Percentiles rank a stretch among this genome's conserved stretches.
phyloP scores from a whole-genome alignment of 2,113 vertebrate genomes.

The Oophaga pumilio region DNA sequence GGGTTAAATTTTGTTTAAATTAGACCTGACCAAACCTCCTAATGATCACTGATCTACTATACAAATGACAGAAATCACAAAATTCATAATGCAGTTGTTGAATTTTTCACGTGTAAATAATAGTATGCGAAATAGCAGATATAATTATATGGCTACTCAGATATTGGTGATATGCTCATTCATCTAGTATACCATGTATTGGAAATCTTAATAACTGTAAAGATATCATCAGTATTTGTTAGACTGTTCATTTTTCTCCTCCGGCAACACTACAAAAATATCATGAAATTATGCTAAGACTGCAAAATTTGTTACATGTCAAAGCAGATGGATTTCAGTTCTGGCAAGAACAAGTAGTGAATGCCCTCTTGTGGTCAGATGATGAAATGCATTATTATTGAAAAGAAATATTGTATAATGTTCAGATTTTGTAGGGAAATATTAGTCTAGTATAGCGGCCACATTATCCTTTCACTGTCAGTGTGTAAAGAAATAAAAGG shows the following conservation, averaged over 20 bases:
- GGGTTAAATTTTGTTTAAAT: no score
- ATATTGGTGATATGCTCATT: slow-evolving; percentile 2
- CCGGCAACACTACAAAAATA: slow-evolving; percentile 28
- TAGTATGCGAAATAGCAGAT: neutral
- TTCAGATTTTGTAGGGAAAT: neutral
- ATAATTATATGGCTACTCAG: neutral
- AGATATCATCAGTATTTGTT: slow-evolving; percentile 29
- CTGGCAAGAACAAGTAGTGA: slow-evolving; percentile 29
- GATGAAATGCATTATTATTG: neutral
- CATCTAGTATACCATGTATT: slow-evolving; percentile 26
- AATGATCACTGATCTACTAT: neutral
- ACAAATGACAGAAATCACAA: neutral
- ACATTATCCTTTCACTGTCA: neutral
- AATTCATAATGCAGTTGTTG: neutral
- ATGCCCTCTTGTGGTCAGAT: slow-evolving; percentile 49
- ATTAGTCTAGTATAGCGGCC: neutral
- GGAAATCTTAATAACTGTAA: slow-evolving; percentile 32
- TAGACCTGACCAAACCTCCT: neutral
- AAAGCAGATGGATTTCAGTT: neutral
- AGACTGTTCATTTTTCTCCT: slow-evolving; percentile 13
- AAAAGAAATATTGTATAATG: neutral
- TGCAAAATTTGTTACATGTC: slow-evolving; percentile 42
- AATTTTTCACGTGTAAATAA: neutral
- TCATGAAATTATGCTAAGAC: slow-evolving; percentile 47
- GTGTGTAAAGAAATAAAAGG: neutral